Conservation (phyloP, 2,113 vertebrate species). For the Haliaeetus leucogaster region DNA sequence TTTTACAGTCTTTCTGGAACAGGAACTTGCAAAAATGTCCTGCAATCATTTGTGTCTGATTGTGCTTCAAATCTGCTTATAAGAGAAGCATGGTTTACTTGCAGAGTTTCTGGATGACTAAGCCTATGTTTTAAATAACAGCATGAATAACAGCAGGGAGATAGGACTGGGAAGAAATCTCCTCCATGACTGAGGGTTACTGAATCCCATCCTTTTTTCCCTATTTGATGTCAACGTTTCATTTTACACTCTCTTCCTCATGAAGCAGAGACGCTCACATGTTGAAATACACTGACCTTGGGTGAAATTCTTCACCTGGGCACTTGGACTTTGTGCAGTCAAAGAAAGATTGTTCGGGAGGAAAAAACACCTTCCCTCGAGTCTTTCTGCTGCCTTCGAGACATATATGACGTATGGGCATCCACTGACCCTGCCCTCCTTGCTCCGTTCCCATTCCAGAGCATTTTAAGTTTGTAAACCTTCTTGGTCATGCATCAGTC, state of each 20-base stretch:
- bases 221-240: neutral
- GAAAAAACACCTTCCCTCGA: neutral
- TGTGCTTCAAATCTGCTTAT: neutral
- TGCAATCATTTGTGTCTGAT: neutral
- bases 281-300: neutral
- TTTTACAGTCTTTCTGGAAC: neutral
- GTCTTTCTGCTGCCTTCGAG: neutral
- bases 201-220: neutral
- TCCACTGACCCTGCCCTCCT: neutral
- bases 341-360: neutral
- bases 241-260: neutral
- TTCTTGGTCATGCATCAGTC: neutral
- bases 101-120: neutral
- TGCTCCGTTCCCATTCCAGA: neutral
- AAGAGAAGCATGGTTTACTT: neutral
- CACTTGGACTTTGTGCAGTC: neutral
- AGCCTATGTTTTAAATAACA: neutral
- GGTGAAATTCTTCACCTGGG: neutral
- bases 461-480: neutral
- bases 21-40: neutral
- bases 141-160: neutral
- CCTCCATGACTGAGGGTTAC: neutral
- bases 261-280: neutral
- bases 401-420: neutral
- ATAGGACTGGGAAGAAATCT: neutral